A percentile compares a stretch with the other conserved stretches of the same genome.
These are phyloP conservation scores for Bombyx mori DNA, from an alignment of 1,140 invertebrate genomes.

Conservation along the genomic window ASM3026992v2 NC_085124.1:13090001-13090500, in stretches of 20 bases:
- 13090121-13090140: conserved; percentile 7
- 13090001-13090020: neutral
- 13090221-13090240: conserved; percentile 12
- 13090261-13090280: no score
- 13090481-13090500: no score
- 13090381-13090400: no score
- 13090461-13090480: no score
- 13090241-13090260: conserved; percentile 5
- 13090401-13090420: no score
- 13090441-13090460: no score
- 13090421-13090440: no score
- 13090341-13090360: no score
- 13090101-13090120: conserved; percentile 4
- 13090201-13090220: conserved; percentile 16
- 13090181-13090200: conserved; percentile 18
- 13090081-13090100: conserved; percentile 7
- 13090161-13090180: conserved; percentile 19
- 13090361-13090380: no score
- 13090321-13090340: no score
- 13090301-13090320: no score
- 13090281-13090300: no score
- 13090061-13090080: neutral
- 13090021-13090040: conserved; percentile 2
- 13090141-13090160: conserved; percentile 15
- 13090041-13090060: neutral